phyloP scores from a whole-genome alignment of 2,888 invertebrate genomes.

The Ommatoiulus sabulosus region DNA sequence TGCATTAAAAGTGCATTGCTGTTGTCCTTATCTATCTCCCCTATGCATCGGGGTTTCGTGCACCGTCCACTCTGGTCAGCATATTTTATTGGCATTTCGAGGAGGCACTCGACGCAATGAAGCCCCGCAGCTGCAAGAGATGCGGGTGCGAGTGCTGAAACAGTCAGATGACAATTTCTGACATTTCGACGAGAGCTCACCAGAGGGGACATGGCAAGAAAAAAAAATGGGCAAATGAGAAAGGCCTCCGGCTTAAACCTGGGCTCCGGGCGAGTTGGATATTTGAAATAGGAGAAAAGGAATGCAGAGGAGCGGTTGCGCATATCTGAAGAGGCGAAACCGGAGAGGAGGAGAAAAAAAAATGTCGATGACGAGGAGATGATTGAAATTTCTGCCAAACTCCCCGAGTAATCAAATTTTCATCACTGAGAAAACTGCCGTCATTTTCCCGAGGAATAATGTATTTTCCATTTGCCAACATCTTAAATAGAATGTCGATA shows the following conservation, averaged over 20 bases:
- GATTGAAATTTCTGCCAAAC: conserved; percentile 54
- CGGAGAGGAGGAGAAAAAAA: not conserved
- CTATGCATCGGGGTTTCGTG: not conserved
- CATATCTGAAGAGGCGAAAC: conserved; percentile 31
- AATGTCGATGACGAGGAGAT: conserved; percentile 50
- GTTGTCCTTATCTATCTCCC: not conserved
- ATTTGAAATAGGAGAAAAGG: not conserved
- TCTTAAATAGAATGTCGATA: conserved; percentile 53
- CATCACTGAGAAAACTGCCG: conserved; percentile 47
- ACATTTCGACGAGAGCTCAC: not conserved
- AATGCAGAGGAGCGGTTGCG: conserved; percentile 18
- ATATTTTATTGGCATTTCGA: conserved; percentile 18
- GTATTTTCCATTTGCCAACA: conserved; percentile 47
- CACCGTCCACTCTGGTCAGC: conserved; percentile 30
- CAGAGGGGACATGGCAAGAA: not conserved
- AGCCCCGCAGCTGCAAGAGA: not conserved
- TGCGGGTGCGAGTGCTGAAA: conserved; percentile 5
- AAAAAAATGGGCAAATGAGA: not conserved
- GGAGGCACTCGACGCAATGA: not conserved
- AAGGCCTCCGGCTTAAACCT: not conserved
- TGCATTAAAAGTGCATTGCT: conserved; percentile 11
- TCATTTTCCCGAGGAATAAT: conserved; percentile 50
- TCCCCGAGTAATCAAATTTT: conserved; percentile 54
- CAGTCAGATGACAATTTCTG: conserved; percentile 36
- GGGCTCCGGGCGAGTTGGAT: not conserved